These are phyloP conservation scores for Ecliptopera silaceata DNA, from an alignment of 2,888 invertebrate genomes.

Conservation along the genomic window DNA sequence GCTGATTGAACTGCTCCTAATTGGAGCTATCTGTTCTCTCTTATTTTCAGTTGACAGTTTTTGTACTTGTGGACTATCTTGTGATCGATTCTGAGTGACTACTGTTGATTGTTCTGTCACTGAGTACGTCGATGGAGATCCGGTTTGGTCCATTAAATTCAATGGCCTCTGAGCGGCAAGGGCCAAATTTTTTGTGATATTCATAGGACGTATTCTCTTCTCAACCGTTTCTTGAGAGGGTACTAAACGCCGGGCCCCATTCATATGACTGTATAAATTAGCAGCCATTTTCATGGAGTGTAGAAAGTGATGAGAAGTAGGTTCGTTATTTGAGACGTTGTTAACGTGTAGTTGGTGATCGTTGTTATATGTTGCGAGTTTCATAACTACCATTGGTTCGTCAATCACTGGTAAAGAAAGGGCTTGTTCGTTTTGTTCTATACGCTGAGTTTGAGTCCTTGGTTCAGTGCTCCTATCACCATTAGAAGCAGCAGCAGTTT, in stretches of 20 bases:
- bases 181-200: neutral
- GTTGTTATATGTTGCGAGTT: neutral
- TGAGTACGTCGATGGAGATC: neutral
- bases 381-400: neutral
- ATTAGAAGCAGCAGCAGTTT: neutral
- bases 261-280: neutral
- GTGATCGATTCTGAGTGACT: neutral
- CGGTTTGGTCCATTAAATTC: neutral
- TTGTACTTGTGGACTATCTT: too few species aligned
- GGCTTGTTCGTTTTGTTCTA: neutral
- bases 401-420: neutral
- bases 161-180: neutral
- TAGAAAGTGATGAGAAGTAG: neutral
- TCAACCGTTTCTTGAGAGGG: neutral
- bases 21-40: neutral
- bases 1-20: neutral
- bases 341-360: neutral
- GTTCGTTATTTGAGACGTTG: neutral
- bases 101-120: constrained; percentile 1
- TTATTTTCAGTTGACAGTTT: neutral
- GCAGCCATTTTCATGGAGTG: neutral
- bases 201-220: neutral
- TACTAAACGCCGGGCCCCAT: constrained; percentile 1
- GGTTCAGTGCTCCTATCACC: neutral
- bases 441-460: neutral